phyloP scores from a whole-genome alignment of 2,888 invertebrate genomes.

The Ommatoiulus sabulosus region DNA sequence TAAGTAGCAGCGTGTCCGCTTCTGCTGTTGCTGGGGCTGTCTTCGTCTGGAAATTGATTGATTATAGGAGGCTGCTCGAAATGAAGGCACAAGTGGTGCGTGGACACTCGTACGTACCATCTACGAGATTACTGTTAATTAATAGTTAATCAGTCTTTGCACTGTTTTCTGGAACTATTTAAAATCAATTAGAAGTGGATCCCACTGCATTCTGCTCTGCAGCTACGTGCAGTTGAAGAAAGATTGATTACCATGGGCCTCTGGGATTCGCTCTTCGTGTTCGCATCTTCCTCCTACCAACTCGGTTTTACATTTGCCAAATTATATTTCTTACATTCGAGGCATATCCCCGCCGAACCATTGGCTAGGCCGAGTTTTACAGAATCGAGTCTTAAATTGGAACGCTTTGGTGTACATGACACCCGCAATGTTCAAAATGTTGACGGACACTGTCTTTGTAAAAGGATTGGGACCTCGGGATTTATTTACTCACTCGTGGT shows the following conservation, averaged over 20 bases:
- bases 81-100: slow-evolving; percentile 7
- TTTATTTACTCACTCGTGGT: no score
- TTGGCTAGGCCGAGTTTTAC: neutral
- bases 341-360: neutral
- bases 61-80: slow-evolving; percentile 7
- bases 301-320: neutral
- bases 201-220: neutral
- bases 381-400: no score
- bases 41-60: neutral
- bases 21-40: neutral
- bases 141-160: slow-evolving; percentile 53
- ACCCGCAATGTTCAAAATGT: no score
- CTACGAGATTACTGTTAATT: slow-evolving; percentile 50
- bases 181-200: slow-evolving; percentile 52
- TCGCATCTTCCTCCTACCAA: neutral
- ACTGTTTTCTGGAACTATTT: slow-evolving; percentile 50
- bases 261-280: slow-evolving; percentile 17
- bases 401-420: no score
- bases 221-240: neutral
- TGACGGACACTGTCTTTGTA: no score
- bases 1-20: neutral
- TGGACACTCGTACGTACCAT: slow-evolving; percentile 4
- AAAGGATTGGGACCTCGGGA: no score
- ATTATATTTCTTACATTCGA: neutral
- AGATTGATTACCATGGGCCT: slow-evolving; percentile 54